These are phyloP conservation scores for Hemibagrus wyckioides DNA, from an alignment of 2,113 vertebrate species.

Conservation along the genomic window DNA sequence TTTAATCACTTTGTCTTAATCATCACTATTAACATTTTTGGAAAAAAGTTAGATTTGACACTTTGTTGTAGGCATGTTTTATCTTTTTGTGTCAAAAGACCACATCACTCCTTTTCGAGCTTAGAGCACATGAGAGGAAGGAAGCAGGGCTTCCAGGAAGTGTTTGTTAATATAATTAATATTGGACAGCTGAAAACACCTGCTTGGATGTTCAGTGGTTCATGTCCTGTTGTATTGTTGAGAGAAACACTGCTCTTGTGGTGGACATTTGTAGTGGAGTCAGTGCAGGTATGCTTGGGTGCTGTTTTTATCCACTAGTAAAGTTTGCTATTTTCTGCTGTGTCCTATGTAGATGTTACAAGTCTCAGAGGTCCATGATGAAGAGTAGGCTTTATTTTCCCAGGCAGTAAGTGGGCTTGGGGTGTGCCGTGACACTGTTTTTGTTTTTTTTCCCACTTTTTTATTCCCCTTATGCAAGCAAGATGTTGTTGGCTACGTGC, in stretches of 20 bases:
- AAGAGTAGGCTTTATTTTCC: not conserved
- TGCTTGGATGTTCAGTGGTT: not conserved
- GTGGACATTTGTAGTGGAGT: not conserved
- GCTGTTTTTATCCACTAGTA: not conserved
- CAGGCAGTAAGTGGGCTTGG: not conserved
- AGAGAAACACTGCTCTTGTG: not conserved
- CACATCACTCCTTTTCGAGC: not conserved
- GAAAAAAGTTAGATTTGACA: not conserved
- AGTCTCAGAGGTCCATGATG: slow-evolving; percentile 29
- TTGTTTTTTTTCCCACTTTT: not conserved
- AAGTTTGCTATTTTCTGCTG: slow-evolving; percentile 33
- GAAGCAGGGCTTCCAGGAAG: not conserved
- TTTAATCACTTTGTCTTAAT: not conserved
- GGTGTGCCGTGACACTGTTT: slow-evolving; percentile 41
- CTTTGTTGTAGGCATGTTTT: not conserved
- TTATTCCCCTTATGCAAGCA: slow-evolving; percentile 67
- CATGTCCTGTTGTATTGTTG: too few relatives aligned
- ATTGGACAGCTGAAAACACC: not conserved
- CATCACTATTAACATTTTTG: not conserved
- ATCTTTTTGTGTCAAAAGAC: not conserved
- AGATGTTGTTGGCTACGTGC: slow-evolving; percentile 68
- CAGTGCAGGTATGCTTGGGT: slow-evolving; percentile 23
- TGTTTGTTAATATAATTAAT: not conserved
- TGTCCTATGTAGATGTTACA: not conserved
- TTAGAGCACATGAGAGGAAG: not conserved